Base-by-base conservation (phyloP, 2,888 invertebrate species). In the Danaus chrysippus region DNA sequence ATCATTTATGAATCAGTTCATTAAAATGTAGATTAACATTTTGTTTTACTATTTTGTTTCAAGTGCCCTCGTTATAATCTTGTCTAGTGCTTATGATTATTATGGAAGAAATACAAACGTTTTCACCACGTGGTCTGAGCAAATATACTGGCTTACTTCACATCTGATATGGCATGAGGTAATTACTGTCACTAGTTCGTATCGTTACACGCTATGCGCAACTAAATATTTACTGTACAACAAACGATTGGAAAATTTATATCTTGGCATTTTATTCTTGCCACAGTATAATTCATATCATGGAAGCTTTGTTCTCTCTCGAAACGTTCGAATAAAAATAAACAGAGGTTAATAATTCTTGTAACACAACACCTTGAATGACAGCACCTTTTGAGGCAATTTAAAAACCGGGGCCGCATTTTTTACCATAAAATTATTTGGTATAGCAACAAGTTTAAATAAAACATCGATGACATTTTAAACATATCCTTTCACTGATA, bases 131-230 rank as follows among this genome's bases (percentile, higher is more conserved):
- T 34, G 23, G 23, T 34, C 23, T 34, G 23, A 34, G 23, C 23
- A 34, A 34, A 34, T 34, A 34, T 34, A 34, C 23, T 34, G 23
- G 23, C 23, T 34, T 34, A 34, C 3, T 34, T 34, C 6, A 34
- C 23, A 34, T 5, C 10, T 6, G 3, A 10, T 43, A 54, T 54
- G 17, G 52, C 61, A 46, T 59, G 61, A 49, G 52, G 34, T 1
- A 58, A 69, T 63, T 63, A 69, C 73, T 34, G 74, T 73, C 74
- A 72, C 65, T 67, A 73, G 74, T 73, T 70, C 72, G 77, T 75
- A 77, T 73, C 66, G 73, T 77, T 78, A 77, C 84, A 84, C 82
- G 81, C 74, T 81, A 82, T 81, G 81, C 76, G 75, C 78, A 72
- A 76, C 76, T 82, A 79, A 79, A 81, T 83, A 75, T 76, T 74